These are phyloP conservation scores for Bucco capensis DNA, from an alignment of 2,113 vertebrate species.

Conservation along the genomic window DNA sequence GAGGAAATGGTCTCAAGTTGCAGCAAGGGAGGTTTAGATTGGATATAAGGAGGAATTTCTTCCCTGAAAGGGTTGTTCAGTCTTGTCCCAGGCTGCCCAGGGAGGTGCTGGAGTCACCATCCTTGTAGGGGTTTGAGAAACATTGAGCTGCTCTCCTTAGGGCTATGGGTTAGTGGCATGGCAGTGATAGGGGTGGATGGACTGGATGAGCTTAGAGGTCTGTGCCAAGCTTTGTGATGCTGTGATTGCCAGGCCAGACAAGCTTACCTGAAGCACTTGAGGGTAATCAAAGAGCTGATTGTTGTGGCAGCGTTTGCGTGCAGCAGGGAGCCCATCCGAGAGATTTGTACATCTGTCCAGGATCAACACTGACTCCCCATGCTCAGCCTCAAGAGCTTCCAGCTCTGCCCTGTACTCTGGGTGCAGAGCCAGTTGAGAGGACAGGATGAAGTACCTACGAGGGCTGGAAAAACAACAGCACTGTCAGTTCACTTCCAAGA, in stretches of 20 bases:
- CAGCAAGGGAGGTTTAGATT: no score
- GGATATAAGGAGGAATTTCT: no score
- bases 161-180: no score
- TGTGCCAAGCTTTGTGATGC: no score
- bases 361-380: constrained; percentile 85
- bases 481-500: neutral
- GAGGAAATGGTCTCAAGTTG: no score
- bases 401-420: constrained; percentile 88
- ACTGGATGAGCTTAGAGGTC: no score
- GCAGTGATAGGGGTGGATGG: no score
- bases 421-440: constrained; percentile 88
- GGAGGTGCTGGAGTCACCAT: no score
- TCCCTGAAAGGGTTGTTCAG: no score
- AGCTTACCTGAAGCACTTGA: constrained; percentile 89
- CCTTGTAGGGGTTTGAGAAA: no score
- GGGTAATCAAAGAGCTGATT: constrained; percentile 92
- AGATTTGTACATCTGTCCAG: constrained; percentile 93
- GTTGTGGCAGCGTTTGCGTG: constrained; percentile 87
- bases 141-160: no score
- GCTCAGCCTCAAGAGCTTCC: constrained; percentile 87
- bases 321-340: constrained; percentile 79
- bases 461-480: constrained; percentile 69
- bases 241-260: neutral
- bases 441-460: constrained; percentile 88
- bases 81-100: no score